phyloP scores from a whole-genome alignment of 2,113 vertebrate genomes.

The Polyodon spathula region DNA sequence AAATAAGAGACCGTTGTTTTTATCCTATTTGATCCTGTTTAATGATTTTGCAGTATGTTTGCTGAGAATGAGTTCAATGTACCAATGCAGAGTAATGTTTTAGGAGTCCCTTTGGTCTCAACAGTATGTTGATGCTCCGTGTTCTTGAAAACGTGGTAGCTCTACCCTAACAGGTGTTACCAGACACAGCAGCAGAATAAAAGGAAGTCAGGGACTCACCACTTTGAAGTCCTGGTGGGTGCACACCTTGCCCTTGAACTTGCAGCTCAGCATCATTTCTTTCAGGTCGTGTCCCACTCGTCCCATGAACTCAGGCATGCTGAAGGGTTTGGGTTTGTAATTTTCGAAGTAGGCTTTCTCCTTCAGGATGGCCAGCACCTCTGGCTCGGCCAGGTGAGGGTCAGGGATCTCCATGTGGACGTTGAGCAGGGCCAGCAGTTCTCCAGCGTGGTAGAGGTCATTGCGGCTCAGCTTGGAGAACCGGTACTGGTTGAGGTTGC shows the following conservation, averaged over 20 bases:
- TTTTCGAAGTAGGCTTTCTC: constrained; percentile 87
- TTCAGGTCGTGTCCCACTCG: constrained; percentile 88
- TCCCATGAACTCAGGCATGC: constrained; percentile 92
- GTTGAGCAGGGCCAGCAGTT: constrained; percentile 83
- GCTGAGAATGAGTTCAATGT: too few species aligned
- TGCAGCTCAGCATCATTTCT: constrained; percentile 98
- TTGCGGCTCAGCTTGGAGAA: constrained; percentile 88
- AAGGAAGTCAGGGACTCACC: constrained; percentile 62
- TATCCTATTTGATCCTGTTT: too few species aligned
- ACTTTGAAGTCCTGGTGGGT: constrained; percentile 85
- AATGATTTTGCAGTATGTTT: too few species aligned
- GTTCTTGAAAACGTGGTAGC: neutral
- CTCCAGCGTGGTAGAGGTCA: constrained; percentile 90
- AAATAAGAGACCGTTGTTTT: too few species aligned
- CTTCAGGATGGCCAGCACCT: constrained; percentile 69
- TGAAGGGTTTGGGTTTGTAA: constrained; percentile 86
- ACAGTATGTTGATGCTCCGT: neutral
- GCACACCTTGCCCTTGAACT: constrained; percentile 89
- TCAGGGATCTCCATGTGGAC: constrained; percentile 85
- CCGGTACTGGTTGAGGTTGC: constrained; percentile 90
- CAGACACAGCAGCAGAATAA: constrained; percentile 21
- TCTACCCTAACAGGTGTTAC: neutral
- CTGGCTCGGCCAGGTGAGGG: constrained; percentile 80
- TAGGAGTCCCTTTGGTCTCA: too few species aligned
- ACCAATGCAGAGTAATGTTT: too few species aligned